A percentile compares a stretch with the other conserved stretches of the same genome.
Evolutionary conservation across 2,797 vertebrate species (phyloP).

Genomic region (Philypnodon macrostomus): DNA sequence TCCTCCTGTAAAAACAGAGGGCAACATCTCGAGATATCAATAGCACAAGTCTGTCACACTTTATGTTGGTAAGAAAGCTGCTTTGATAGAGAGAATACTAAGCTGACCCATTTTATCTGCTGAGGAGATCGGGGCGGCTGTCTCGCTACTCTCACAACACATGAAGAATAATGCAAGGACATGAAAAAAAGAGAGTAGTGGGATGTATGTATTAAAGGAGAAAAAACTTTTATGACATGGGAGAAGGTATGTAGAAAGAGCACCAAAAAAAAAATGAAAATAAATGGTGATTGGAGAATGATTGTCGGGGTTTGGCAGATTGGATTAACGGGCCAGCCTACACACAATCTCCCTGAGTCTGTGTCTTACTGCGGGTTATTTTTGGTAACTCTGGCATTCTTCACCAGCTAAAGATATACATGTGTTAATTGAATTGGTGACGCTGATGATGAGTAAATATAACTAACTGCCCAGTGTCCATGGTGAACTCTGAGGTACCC

Average conservation of each 20-base stretch:
- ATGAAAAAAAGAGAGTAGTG: conserved; percentile 11
- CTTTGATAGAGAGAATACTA: conserved; percentile 39
- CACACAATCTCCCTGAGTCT: too few relatives aligned
- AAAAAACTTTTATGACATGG: conserved; percentile 17
- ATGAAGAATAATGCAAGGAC: conserved; percentile 22
- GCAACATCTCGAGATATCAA: conserved; percentile 55
- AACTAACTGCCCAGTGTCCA: too few relatives aligned
- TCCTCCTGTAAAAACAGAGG: conserved; percentile 28
- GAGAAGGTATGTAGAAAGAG: conserved; percentile 14
- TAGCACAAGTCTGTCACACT: conserved; percentile 47
- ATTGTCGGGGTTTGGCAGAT: too few relatives aligned
- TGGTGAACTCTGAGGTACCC: too few relatives aligned
- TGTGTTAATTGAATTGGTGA: too few relatives aligned
- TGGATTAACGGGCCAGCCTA: too few relatives aligned
- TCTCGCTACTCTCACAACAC: conserved; percentile 48
- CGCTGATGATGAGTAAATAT: too few relatives aligned
- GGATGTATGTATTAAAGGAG: conserved; percentile 17
- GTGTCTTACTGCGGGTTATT: too few relatives aligned
- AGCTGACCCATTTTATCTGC: conserved; percentile 67
- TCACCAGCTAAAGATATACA: too few relatives aligned
- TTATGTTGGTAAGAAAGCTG: conserved; percentile 52
- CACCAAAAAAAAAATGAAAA: conserved; percentile 10
- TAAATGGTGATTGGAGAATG: not conserved
- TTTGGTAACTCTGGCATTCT: too few relatives aligned
- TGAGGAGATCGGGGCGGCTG: conserved; percentile 45